Conservation (phyloP, 2,888 invertebrate species). For the Agonopterix heracliana region DNA sequence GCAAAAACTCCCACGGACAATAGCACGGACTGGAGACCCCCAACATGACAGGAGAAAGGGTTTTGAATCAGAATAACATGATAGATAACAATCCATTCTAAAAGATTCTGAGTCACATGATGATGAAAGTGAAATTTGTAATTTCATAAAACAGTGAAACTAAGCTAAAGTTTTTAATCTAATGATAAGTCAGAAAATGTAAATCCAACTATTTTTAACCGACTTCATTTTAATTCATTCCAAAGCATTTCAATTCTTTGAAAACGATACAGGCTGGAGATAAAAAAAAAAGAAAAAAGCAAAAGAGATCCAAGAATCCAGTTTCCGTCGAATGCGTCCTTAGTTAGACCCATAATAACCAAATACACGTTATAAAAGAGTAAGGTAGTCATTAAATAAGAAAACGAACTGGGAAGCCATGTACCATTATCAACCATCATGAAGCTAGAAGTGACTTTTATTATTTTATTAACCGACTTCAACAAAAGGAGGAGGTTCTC, state of each 20-base stretch:
- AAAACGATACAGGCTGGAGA: slow-evolving; percentile 14
- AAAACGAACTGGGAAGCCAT: background rate
- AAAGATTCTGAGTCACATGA: background rate
- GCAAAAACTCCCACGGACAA: slow-evolving; percentile 28
- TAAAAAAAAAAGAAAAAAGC: slow-evolving; percentile 15
- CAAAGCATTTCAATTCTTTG: no score
- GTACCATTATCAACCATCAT: no score
- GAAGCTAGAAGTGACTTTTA: no score
- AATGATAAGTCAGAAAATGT: no score
- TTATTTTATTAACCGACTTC: no score
- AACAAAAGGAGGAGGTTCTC: no score
- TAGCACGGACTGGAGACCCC: slow-evolving; percentile 12
- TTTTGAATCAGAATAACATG: background rate
- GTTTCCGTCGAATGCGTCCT: slow-evolving; percentile 28
- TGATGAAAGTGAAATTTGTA: slow-evolving; percentile 1
- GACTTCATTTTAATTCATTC: no score
- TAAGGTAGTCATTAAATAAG: background rate
- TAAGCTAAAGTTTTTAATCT: no score
- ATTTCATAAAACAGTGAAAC: no score
- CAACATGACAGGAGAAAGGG: slow-evolving; percentile 26
- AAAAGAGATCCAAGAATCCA: slow-evolving; percentile 20
- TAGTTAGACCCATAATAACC: slow-evolving; percentile 14
- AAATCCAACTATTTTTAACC: no score
- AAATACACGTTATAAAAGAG: background rate
- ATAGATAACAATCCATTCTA: background rate